phyloP scores from a whole-genome alignment of 2,888 invertebrate species.

The Synergus itoensis region DNA sequence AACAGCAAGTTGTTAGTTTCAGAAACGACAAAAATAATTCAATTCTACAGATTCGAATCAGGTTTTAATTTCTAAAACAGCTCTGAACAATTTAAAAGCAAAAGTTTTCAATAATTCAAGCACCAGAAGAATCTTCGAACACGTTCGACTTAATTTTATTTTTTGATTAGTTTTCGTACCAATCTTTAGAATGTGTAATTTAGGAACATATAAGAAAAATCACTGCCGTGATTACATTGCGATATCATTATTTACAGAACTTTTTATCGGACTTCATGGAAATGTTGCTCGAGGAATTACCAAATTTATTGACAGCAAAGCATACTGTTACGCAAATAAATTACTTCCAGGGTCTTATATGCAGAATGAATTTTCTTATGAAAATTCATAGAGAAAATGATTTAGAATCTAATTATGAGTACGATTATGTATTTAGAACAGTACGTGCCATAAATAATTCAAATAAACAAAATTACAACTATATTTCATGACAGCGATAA shows the following conservation, averaged over 20 bases:
- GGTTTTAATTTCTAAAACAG: too few species aligned
- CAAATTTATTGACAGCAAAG: constrained; percentile 48
- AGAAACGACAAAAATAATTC: too few species aligned
- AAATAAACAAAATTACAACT: too few species aligned
- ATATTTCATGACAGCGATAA: too few species aligned
- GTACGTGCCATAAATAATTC: neutral
- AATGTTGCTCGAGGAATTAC: constrained; percentile 49
- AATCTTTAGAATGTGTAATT: neutral
- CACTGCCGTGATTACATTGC: neutral
- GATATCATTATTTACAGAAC: constrained; percentile 47
- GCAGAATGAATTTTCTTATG: constrained; percentile 47
- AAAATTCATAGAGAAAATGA: constrained; percentile 47
- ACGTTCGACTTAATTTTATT: neutral
- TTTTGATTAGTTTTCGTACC: neutral
- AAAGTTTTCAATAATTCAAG: too few species aligned
- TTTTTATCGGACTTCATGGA: constrained; percentile 52
- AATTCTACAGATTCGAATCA: too few species aligned
- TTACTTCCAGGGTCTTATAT: constrained; percentile 46
- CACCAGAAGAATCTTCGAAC: too few species aligned
- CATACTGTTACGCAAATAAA: constrained; percentile 47
- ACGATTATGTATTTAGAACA: neutral
- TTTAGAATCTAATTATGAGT: constrained; percentile 7
- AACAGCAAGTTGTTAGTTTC: too few species aligned
- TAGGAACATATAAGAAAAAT: too few species aligned
- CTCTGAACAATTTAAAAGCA: too few species aligned